Percentiles rank a stretch among this genome's conserved stretches.
phyloP scores from a whole-genome alignment of 1,140 invertebrate genomes.

The Tribolium castaneum region DNA sequence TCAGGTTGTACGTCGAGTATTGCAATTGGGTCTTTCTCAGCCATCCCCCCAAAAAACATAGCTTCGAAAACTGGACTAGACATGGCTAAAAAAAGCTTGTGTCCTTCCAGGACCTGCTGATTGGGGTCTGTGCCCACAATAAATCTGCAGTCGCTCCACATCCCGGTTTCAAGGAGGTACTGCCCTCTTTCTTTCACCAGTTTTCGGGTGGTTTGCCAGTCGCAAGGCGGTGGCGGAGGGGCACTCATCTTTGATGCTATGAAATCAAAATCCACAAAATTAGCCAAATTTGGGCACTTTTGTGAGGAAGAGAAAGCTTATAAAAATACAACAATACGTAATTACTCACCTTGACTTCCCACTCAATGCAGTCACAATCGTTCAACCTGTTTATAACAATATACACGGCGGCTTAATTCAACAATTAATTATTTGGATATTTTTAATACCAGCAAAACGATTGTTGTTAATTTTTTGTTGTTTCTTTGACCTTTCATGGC shows the following conservation, averaged over 20 bases:
- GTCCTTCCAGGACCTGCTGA: slow-evolving; percentile 77
- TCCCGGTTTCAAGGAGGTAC: slow-evolving; percentile 77
- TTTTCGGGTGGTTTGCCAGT: slow-evolving; percentile 80
- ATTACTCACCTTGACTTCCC: not conserved
- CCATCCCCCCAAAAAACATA: slow-evolving; percentile 82
- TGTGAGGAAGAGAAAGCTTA: not conserved
- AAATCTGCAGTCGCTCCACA: slow-evolving; percentile 85
- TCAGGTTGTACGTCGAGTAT: slow-evolving; percentile 87
- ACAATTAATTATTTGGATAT: not conserved
- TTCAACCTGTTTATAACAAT: not conserved
- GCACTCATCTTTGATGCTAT: slow-evolving; percentile 51
- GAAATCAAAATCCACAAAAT: not conserved
- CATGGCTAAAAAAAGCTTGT: slow-evolving; percentile 86
- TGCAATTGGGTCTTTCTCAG: slow-evolving; percentile 77
- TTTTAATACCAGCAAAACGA: not conserved
- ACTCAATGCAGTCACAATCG: not conserved
- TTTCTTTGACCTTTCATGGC: not conserved
- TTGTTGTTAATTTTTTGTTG: not conserved
- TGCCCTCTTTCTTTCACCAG: slow-evolving; percentile 76
- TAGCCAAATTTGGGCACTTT: not conserved
- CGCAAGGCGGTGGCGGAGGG: slow-evolving; percentile 63
- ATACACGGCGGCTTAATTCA: not conserved
- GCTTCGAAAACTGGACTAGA: slow-evolving; percentile 85
- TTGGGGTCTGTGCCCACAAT: slow-evolving; percentile 83
- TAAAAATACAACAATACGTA: not conserved